These are phyloP conservation scores for Deilephila elpenor DNA, from an alignment of 2,888 invertebrate genomes.

Conservation along the genomic window DNA sequence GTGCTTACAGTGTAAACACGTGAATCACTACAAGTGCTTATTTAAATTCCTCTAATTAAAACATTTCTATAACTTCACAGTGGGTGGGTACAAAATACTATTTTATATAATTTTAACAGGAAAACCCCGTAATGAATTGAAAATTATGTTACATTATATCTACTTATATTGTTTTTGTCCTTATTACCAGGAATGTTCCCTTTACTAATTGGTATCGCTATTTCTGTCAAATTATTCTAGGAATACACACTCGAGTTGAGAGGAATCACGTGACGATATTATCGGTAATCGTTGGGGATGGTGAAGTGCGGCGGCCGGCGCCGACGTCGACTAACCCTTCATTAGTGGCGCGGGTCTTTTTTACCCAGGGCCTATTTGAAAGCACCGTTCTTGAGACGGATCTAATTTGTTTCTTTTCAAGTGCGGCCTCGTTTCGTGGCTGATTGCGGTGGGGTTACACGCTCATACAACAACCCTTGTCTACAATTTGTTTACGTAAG, in stretches of 20 bases:
- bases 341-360: constrained; percentile 71
- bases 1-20: constrained; percentile 34
- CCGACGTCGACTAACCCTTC: constrained; percentile 60
- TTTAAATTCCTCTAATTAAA: neutral
- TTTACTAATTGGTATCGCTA: no score
- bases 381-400: constrained; percentile 75
- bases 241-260: neutral
- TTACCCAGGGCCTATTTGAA: constrained; percentile 65
- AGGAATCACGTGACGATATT: constrained; percentile 27
- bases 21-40: neutral
- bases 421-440: constrained; percentile 63
- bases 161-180: no score
- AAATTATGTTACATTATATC: neutral
- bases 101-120: neutral
- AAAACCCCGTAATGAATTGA: neutral
- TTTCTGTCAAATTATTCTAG: neutral
- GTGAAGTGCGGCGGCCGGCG: constrained; percentile 22
- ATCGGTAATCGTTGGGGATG: constrained; percentile 33
- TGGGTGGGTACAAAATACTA: neutral
- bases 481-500: constrained; percentile 67
- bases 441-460: constrained; percentile 70
- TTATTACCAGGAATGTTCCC: no score
- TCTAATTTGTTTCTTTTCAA: constrained; percentile 82
- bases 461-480: constrained; percentile 63
- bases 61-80: constrained; percentile 2